Evolutionary conservation across 2,888 invertebrate species (phyloP).

Genomic region (Morpho achilles): DNA sequence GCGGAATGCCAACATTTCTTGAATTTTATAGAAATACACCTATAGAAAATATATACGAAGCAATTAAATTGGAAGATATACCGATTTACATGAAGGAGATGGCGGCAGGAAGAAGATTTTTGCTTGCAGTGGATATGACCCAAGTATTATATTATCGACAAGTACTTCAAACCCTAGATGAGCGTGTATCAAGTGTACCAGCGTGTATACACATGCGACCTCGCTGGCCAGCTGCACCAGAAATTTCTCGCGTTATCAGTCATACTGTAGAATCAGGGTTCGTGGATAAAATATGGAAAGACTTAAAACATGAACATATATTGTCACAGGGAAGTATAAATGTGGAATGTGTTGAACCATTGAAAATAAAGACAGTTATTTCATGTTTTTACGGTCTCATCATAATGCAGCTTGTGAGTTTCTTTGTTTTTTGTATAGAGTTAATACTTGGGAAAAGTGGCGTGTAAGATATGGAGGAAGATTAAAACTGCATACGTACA

Average conservation of each 20-base stretch:
- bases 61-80: constrained; percentile 30
- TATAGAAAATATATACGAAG: constrained; percentile 32
- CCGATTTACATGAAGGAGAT: constrained; percentile 33
- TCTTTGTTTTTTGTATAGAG: constrained; percentile 39
- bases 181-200: constrained; percentile 34
- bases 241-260: constrained; percentile 33
- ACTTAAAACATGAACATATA: constrained; percentile 4
- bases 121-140: constrained; percentile 36
- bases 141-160: constrained; percentile 28
- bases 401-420: constrained; percentile 37
- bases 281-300: constrained; percentile 10
- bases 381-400: constrained; percentile 46
- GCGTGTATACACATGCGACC: constrained; percentile 45
- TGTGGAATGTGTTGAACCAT: constrained; percentile 24
- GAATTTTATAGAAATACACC: constrained; percentile 38
- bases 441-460: constrained; percentile 29
- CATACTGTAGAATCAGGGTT: constrained; percentile 42
- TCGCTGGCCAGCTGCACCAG: constrained; percentile 46
- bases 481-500: neutral
- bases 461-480: neutral
- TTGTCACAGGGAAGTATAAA: constrained; percentile 1
- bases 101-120: constrained; percentile 40
- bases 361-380: constrained; percentile 37
- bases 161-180: constrained; percentile 40
- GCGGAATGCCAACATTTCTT: constrained; percentile 36